These are phyloP conservation scores for Esox lucius DNA, from an alignment of 2,797 vertebrate species.

Conservation along the genomic window DNA sequence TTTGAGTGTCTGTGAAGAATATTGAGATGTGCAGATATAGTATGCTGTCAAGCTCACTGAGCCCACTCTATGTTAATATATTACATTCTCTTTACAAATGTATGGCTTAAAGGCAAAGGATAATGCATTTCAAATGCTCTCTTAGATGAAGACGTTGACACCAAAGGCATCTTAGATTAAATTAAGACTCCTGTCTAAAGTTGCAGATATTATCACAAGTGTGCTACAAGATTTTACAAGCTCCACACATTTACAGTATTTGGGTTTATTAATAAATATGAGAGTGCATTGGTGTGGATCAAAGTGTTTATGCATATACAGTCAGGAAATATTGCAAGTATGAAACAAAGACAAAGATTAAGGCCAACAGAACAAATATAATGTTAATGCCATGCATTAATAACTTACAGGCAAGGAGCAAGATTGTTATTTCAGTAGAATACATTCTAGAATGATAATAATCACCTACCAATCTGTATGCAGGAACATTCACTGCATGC, in stretches of 20 bases:
- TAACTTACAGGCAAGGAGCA: constrained; percentile 30
- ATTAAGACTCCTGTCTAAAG: constrained; percentile 46
- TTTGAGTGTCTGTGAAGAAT: constrained; percentile 33
- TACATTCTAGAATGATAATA: constrained; percentile 36
- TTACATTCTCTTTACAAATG: not conserved
- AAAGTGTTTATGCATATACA: constrained; percentile 12
- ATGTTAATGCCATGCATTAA: constrained; percentile 19
- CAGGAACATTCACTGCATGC: constrained; percentile 24
- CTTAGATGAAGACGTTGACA: constrained; percentile 14
- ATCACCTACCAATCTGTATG: constrained; percentile 38
- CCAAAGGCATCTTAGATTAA: constrained; percentile 44
- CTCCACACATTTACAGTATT: constrained; percentile 19
- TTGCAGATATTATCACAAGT: constrained; percentile 23
- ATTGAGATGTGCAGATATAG: not conserved
- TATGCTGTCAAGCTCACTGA: not conserved
- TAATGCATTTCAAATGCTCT: not conserved
- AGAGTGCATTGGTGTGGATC: constrained; percentile 25
- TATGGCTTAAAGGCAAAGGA: not conserved
- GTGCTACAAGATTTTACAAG: constrained; percentile 35
- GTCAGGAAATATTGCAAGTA: not conserved
- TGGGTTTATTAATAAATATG: constrained; percentile 7
- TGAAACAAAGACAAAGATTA: not conserved
- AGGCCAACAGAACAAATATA: constrained; percentile 24
- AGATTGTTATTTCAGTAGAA: constrained; percentile 27
- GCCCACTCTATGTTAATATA: not conserved